Percentiles rank a stretch among this genome's conserved stretches.
phyloP scores from a whole-genome alignment of 2,797 vertebrate species.

The Spheniscus humboldti region DNA sequence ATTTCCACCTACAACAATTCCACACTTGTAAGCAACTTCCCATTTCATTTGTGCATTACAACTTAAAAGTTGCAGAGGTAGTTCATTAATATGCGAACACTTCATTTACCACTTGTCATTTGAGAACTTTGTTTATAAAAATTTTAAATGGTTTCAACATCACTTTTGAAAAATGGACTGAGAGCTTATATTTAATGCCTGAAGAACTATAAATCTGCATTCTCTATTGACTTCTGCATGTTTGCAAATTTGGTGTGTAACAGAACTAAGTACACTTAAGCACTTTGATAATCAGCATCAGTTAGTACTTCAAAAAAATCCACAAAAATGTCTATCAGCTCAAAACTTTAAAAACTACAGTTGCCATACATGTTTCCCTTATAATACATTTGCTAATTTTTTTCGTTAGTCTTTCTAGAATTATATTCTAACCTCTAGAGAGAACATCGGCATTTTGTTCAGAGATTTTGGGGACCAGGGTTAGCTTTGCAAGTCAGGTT shows the following conservation, averaged over 20 bases:
- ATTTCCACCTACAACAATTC: constrained; percentile 86
- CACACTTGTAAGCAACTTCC: not conserved
- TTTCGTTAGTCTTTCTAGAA: not conserved
- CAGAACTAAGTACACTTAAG: not conserved
- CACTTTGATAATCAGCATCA: not conserved
- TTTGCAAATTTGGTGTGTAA: not conserved
- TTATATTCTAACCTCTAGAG: not conserved
- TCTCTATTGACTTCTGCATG: not conserved
- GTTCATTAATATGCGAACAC: not conserved
- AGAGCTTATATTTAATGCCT: not conserved
- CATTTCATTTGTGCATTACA: not conserved
- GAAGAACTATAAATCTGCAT: not conserved
- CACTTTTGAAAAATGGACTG: not conserved
- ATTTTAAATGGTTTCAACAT: not conserved
- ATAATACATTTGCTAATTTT: not conserved
- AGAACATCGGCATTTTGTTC: not conserved
- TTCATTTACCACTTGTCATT: not conserved
- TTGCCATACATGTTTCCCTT: not conserved
- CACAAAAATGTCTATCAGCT: not conserved
- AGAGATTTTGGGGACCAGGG: not conserved
- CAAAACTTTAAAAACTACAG: not conserved
- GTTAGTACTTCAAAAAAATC: not conserved
- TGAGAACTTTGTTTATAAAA: not conserved
- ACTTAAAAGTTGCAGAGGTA: not conserved
- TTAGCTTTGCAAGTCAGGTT: not conserved